A percentile compares a stretch with the other conserved stretches of the same genome.
These are phyloP conservation scores for Pelusios castaneus DNA, from an alignment of 2,113 vertebrate genomes.

Conservation along the genomic window DNA sequence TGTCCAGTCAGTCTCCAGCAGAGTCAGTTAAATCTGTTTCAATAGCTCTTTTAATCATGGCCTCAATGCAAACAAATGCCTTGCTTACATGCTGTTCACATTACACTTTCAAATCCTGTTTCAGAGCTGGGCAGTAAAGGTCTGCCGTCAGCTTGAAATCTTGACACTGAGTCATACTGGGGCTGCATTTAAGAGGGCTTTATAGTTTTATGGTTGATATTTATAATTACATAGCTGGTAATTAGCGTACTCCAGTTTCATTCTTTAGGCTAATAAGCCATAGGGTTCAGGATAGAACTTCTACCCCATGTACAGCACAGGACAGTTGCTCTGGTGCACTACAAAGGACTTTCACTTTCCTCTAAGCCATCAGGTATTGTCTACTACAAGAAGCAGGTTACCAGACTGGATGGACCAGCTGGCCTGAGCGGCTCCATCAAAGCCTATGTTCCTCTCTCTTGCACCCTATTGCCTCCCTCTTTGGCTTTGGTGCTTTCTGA, in stretches of 20 bases:
- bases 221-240: background rate
- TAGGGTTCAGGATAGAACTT: background rate
- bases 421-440: background rate
- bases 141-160: background rate
- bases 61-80: slow-evolving; percentile 16
- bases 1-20: background rate
- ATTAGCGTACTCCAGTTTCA: background rate
- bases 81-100: background rate
- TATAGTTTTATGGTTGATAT: background rate
- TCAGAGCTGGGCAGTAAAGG: background rate
- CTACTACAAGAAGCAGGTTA: background rate
- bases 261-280: slow-evolving; percentile 9
- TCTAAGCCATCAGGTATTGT: accelerated
- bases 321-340: background rate
- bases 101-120: background rate
- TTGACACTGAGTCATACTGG: background rate
- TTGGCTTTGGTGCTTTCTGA: background rate
- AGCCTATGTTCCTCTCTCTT: background rate
- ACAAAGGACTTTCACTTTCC: background rate
- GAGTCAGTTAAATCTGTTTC: background rate
- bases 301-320: background rate
- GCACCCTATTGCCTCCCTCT: background rate
- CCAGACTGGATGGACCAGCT: background rate
- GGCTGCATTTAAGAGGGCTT: background rate
- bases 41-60: background rate